Percentiles rank a stretch among this genome's conserved stretches.
Conservation (phyloP, 2,888 invertebrate species). For the Alentia gelatinosa region DNA sequence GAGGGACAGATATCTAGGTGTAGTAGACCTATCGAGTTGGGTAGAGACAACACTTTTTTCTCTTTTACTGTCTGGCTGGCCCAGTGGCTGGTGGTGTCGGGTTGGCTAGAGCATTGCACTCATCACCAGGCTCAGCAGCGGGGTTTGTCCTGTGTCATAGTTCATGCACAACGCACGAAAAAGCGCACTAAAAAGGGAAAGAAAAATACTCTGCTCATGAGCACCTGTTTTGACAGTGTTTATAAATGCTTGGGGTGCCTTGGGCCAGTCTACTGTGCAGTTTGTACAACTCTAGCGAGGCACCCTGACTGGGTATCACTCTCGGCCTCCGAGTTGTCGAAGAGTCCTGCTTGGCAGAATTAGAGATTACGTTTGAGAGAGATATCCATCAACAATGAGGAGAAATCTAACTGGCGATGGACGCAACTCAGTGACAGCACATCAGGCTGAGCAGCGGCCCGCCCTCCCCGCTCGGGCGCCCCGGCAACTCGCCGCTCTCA, state of each 20-base stretch:
- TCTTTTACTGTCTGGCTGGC: background rate
- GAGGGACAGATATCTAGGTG: no score
- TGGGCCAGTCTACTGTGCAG: no score
- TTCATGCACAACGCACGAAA: background rate
- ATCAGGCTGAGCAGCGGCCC: background rate
- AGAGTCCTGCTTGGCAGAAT: no score
- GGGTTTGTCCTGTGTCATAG: background rate
- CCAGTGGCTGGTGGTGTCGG: background rate
- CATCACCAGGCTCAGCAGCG: background rate
- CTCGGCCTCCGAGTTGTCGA: no score
- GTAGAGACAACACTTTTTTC: background rate
- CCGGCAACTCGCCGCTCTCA: background rate
- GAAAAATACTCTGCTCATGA: background rate
- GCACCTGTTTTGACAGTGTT: background rate
- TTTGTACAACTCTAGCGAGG: no score
- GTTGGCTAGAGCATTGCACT: background rate
- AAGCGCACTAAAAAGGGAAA: background rate
- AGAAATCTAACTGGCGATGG: no score
- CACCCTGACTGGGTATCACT: no score
- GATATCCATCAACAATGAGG: no score
- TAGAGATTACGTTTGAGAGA: no score
- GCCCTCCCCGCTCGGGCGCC: background rate
- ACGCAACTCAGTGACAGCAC: background rate
- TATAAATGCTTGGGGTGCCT: no score
- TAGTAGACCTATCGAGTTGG: background rate